Evolutionary conservation across 2,888 invertebrate species (phyloP).

Genomic region (Parnassius mnemosyne): DNA sequence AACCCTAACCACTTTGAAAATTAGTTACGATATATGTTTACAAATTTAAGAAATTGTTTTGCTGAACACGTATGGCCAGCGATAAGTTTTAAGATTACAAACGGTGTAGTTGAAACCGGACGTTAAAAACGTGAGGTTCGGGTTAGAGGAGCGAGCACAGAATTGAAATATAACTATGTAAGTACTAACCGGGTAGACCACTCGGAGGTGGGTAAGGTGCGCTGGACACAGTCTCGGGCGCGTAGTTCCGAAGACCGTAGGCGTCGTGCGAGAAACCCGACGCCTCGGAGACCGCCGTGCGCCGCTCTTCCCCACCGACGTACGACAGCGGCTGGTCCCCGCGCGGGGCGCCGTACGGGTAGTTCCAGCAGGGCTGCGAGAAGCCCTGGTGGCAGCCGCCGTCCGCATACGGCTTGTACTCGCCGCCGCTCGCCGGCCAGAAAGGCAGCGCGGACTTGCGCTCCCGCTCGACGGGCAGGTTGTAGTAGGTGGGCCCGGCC

Average conservation of each 20-base stretch:
- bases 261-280: constrained; percentile 87
- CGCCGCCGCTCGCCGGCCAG: constrained; percentile 84
- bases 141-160: constrained; percentile 41
- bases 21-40: constrained; percentile 54
- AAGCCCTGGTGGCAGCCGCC: constrained; percentile 85
- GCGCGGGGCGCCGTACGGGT: constrained; percentile 82
- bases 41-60: constrained; percentile 67
- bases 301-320: constrained; percentile 85
- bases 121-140: constrained; percentile 55
- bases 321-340: constrained; percentile 85
- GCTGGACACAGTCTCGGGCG: constrained; percentile 86
- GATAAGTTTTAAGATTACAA: constrained; percentile 74
- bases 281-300: constrained; percentile 82
- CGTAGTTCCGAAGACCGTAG: constrained; percentile 88
- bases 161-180: constrained; percentile 30
- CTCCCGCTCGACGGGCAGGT: constrained; percentile 84
- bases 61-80: constrained; percentile 53
- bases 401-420: constrained; percentile 82
- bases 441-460: constrained; percentile 84
- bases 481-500: constrained; percentile 86
- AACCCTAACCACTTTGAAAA: constrained; percentile 30
- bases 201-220: constrained; percentile 90
- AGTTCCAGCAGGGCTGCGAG: constrained; percentile 88
- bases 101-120: constrained; percentile 55
- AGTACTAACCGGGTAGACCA: constrained; percentile 79